Percentiles rank a stretch among this genome's conserved stretches.
Evolutionary conservation across 1,140 invertebrate genomes (phyloP).

Genomic region (Apis mellifera): Amel_HAv3.1 CM009934.2:2856501-2857000

Average conservation of each 20-base stretch:
- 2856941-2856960: slow-evolving; percentile 83
- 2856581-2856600: not conserved
- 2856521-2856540: too few species aligned
- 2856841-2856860: too few species aligned
- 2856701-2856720: not conserved
- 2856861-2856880: not conserved
- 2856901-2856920: slow-evolving; percentile 80
- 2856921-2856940: slow-evolving; percentile 81
- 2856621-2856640: not conserved
- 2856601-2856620: not conserved
- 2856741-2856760: not conserved
- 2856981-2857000: slow-evolving; percentile 73
- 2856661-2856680: not conserved
- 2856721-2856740: not conserved
- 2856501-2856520: too few species aligned
- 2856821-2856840: not conserved
- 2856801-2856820: too few species aligned
- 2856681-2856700: not conserved
- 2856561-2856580: not conserved
- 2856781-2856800: not conserved
- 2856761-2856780: not conserved
- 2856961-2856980: slow-evolving; percentile 79
- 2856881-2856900: slow-evolving; percentile 21
- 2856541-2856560: not conserved
- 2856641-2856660: not conserved